Evolutionary conservation across 2,113 vertebrate genomes (phyloP).

Genomic region (Centrocercus urophasianus): DNA sequence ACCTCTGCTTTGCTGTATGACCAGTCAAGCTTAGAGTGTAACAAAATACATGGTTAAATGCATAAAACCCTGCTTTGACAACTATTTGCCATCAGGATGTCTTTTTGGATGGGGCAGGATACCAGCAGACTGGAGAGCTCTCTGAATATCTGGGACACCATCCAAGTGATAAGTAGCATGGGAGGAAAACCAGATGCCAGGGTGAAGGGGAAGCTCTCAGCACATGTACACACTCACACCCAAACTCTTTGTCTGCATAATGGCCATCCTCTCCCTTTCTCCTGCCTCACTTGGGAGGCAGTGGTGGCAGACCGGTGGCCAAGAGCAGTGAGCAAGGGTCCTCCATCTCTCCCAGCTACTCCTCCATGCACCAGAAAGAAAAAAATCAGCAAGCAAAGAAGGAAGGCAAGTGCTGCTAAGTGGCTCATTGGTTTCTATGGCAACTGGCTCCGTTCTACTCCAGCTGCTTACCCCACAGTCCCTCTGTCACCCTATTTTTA

Average conservation of each 20-base stretch:
- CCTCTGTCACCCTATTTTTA: slow-evolving; percentile 88
- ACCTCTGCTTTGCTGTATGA: neutral
- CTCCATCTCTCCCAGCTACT: neutral
- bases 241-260: neutral
- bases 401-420: slow-evolving; percentile 80
- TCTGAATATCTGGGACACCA: neutral
- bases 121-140: neutral
- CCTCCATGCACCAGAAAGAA: slow-evolving; percentile 51
- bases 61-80: neutral
- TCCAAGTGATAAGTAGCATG: neutral
- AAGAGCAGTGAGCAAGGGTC: neutral
- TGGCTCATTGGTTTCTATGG: slow-evolving; percentile 85
- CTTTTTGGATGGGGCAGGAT: neutral
- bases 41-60: neutral
- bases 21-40: neutral
- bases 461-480: slow-evolving; percentile 85
- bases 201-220: neutral
- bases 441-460: slow-evolving; percentile 81
- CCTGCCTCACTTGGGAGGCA: neutral
- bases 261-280: neutral
- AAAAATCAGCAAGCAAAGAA: slow-evolving; percentile 75
- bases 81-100: neutral
- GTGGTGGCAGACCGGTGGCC: rapidly evolving
- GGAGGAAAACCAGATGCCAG: neutral
- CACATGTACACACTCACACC: neutral